phyloP scores from a whole-genome alignment of 2,113 vertebrate species.

The Strigops habroptila region DNA sequence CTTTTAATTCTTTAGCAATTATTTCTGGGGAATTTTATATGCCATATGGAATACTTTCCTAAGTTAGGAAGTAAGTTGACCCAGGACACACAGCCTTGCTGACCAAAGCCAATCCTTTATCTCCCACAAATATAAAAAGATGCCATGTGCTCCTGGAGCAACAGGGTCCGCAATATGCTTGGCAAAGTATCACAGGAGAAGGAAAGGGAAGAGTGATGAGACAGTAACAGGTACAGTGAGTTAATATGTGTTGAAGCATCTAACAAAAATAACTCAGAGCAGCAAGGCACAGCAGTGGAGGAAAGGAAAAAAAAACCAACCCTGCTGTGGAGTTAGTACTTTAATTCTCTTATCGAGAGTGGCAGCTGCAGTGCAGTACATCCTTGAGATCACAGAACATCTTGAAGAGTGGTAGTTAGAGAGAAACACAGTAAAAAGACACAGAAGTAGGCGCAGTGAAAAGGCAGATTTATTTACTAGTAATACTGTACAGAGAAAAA shows the following conservation, averaged over 20 bases:
- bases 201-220: neutral
- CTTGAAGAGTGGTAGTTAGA: slow-evolving; percentile 61
- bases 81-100: neutral
- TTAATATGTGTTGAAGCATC: slow-evolving; percentile 17
- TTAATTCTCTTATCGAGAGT: slow-evolving; percentile 31
- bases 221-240: neutral
- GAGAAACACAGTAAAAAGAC: slow-evolving; percentile 82
- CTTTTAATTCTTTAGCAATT: neutral
- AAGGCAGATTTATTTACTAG: slow-evolving; percentile 90
- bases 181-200: neutral
- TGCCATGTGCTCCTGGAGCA: neutral
- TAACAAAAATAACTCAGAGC: neutral
- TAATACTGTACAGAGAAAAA: slow-evolving; percentile 84
- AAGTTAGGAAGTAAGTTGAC: neutral
- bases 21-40: neutral
- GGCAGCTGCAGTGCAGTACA: neutral
- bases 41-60: neutral
- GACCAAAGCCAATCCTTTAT: neutral
- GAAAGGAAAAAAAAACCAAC: neutral
- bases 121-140: neutral
- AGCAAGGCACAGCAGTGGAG: neutral
- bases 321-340: slow-evolving; percentile 35
- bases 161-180: neutral
- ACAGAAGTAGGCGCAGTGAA: slow-evolving; percentile 78
- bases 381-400: neutral